These are phyloP conservation scores for Chalcis sispes DNA, from an alignment of 2,888 invertebrate genomes.

Conservation along the genomic window DNA sequence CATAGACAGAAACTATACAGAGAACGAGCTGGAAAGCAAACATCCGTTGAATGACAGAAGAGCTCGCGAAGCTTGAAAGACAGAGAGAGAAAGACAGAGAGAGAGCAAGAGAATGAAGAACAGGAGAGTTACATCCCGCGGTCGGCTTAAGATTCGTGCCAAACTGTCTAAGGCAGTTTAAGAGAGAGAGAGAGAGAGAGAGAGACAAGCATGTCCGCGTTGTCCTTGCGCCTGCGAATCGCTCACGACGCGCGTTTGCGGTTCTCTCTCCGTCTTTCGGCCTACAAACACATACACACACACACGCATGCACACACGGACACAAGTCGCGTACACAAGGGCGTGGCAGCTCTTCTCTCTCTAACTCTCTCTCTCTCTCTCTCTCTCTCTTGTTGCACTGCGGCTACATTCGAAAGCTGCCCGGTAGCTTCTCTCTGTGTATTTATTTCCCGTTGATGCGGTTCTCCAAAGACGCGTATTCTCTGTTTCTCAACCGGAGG, in stretches of 20 bases:
- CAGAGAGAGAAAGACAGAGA: too few relatives aligned
- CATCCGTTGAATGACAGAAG: too few relatives aligned
- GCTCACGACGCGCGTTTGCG: neutral
- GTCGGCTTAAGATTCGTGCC: slow-evolving; percentile 4
- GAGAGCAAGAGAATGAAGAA: too few relatives aligned
- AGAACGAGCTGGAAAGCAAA: too few relatives aligned
- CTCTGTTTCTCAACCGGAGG: too few relatives aligned
- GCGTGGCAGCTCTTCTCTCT: slow-evolving; percentile 1
- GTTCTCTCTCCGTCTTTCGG: neutral
- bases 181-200: neutral
- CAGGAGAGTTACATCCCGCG: neutral
- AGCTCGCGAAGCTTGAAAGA: too few relatives aligned
- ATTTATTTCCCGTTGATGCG: neutral
- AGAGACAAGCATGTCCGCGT: neutral
- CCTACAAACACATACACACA: too few relatives aligned
- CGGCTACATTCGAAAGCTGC: slow-evolving; percentile 25
- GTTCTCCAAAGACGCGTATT: neutral
- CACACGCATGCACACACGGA: too few relatives aligned
- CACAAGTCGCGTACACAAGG: neutral
- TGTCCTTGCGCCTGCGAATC: too few relatives aligned
- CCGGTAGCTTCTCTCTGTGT: slow-evolving; percentile 22
- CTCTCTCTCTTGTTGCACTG: neutral
- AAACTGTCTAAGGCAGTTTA: slow-evolving; percentile 3
- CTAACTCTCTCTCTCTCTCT: too few relatives aligned
- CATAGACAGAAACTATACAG: too few relatives aligned